A percentile compares a stretch with the other conserved stretches of the same genome.
Evolutionary conservation across 2,113 vertebrate species (phyloP).

Genomic region (Cyphomyrus plagiostoma): DNA sequence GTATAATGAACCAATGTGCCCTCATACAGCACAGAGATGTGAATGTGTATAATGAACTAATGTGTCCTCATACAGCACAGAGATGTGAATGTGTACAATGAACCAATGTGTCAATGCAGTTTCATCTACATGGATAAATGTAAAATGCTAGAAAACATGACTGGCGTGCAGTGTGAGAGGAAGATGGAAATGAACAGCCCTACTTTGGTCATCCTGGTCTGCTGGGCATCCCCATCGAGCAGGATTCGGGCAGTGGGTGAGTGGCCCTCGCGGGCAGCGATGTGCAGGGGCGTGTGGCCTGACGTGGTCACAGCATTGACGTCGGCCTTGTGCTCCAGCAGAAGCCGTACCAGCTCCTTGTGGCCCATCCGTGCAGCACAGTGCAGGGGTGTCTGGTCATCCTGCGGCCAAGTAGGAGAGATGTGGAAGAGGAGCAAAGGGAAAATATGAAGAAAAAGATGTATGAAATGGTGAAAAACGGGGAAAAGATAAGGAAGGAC

Average conservation of each 20-base stretch:
- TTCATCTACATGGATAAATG: neutral
- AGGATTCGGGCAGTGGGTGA: constrained; percentile 74
- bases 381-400: constrained; percentile 94
- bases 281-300: constrained; percentile 87
- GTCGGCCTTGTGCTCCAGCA: constrained; percentile 76
- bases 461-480: neutral
- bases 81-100: neutral
- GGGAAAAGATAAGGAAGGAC: neutral
- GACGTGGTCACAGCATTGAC: constrained; percentile 84
- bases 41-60: neutral
- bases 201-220: constrained; percentile 94
- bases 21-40: neutral
- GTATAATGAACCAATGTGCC: neutral
- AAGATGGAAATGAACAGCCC: neutral
- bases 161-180: neutral
- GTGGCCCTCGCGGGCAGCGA: constrained; percentile 80
- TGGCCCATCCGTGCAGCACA: constrained; percentile 92
- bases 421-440: neutral
- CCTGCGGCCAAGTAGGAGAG: constrained; percentile 52
- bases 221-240: constrained; percentile 79
- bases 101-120: neutral
- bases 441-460: neutral
- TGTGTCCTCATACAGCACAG: neutral
- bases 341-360: constrained; percentile 77
- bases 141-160: neutral